phyloP scores from a whole-genome alignment of 2,888 invertebrate genomes.

The Eustalomyia histrio region DNA sequence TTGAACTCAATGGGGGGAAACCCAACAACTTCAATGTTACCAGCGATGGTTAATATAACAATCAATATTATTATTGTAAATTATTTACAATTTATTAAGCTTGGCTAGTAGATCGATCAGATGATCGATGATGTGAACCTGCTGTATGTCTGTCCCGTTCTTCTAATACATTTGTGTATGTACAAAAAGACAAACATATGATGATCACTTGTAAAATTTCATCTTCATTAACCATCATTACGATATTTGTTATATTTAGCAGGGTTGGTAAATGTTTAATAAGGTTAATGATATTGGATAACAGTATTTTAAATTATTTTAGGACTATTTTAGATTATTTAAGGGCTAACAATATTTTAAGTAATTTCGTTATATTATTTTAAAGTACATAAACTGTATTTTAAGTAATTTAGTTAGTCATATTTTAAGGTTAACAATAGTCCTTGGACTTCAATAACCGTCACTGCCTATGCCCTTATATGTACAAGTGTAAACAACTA shows the following conservation, averaged over 20 bases:
- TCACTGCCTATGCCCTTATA: too few relatives aligned
- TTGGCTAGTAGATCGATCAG: constrained; percentile 13
- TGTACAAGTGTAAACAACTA: too few relatives aligned
- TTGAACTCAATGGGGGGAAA: neutral
- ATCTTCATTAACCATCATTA: constrained; percentile 28
- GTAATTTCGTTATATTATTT: too few relatives aligned
- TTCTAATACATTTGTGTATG: constrained; percentile 6
- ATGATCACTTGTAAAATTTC: constrained; percentile 33
- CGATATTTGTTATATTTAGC: neutral
- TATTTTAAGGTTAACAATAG: too few relatives aligned
- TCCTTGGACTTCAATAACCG: too few relatives aligned
- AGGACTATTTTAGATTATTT: too few relatives aligned
- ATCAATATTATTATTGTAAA: neutral
- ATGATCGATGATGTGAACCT: constrained; percentile 44
- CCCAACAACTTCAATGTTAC: neutral
- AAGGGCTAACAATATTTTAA: too few relatives aligned
- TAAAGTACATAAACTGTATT: too few relatives aligned
- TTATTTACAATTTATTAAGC: neutral
- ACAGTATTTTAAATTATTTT: too few relatives aligned
- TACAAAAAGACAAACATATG: constrained; percentile 1
- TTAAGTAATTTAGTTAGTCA: too few relatives aligned
- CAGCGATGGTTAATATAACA: neutral
- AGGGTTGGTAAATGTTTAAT: too few relatives aligned
- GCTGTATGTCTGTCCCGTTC: neutral
- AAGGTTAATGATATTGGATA: too few relatives aligned